Percentiles rank a stretch among this genome's conserved stretches.
Evolutionary conservation across 2,888 invertebrate species (phyloP).

Genomic region (Lasioglossum zephyrum): DNA sequence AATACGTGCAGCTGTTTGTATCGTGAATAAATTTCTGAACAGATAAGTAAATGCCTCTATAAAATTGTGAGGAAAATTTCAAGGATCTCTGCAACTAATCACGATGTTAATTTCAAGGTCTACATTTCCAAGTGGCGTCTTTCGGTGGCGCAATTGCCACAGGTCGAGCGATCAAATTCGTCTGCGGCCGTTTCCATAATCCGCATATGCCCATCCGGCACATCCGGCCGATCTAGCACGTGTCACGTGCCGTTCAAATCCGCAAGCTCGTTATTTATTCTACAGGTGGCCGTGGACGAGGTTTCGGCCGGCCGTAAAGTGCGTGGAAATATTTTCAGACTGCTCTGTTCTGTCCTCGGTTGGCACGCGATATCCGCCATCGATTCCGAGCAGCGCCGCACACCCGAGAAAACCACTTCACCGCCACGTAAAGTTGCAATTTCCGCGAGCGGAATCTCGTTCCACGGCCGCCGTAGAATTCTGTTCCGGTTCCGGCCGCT

Average conservation of each 20-base stretch:
- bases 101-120: neutral
- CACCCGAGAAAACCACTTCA: neutral
- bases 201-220: neutral
- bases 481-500: neutral
- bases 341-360: neutral
- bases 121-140: neutral
- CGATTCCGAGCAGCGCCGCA: neutral
- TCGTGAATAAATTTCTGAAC: no score
- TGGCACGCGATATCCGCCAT: conserved; percentile 9
- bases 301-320: conserved; percentile 33
- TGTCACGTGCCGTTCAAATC: conserved; percentile 51
- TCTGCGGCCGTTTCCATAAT: neutral
- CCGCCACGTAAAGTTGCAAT: conserved; percentile 16
- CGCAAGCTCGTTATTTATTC: conserved; percentile 72
- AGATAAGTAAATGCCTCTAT: no score
- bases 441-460: neutral
- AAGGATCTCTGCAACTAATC: no score
- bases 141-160: neutral
- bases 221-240: conserved; percentile 9
- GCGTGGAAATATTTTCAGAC: conserved; percentile 39
- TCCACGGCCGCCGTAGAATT: neutral
- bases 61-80: no score
- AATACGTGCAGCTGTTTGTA: no score
- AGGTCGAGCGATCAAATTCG: neutral
- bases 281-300: conserved; percentile 69